phyloP scores from a whole-genome alignment of 2,797 vertebrate genomes.

The Falco biarmicus region DNA sequence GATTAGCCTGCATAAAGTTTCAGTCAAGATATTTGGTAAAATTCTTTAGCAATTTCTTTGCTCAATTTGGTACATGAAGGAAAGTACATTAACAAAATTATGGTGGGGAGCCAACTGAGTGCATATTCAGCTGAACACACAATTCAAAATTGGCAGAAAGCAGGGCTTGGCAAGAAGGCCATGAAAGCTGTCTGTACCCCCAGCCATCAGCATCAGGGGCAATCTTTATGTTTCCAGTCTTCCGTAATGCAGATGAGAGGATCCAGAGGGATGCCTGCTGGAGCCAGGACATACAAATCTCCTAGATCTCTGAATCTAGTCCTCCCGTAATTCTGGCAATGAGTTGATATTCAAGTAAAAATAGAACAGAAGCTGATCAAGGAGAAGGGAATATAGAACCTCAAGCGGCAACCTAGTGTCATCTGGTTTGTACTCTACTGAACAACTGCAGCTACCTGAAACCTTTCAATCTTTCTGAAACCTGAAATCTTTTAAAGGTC shows the following conservation, averaged over 20 bases:
- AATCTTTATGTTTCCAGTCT: not conserved
- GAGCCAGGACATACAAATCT: not conserved
- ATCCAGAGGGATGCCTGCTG: not conserved
- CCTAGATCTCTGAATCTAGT: not conserved
- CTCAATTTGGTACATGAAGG: not conserved
- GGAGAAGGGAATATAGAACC: not conserved
- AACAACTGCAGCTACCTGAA: not conserved
- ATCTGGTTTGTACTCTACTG: not conserved
- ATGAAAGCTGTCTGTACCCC: not conserved
- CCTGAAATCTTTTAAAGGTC: not conserved
- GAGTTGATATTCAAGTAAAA: slow-evolving; percentile 61
- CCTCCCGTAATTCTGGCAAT: not conserved
- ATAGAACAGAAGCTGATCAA: not conserved
- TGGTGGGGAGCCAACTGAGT: not conserved
- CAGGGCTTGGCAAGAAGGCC: not conserved
- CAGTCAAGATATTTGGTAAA: not conserved
- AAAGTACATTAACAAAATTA: not conserved
- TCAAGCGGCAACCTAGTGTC: not conserved
- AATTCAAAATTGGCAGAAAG: not conserved
- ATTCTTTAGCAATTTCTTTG: not conserved
- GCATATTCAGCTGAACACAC: not conserved
- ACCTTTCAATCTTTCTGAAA: not conserved
- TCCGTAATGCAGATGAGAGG: not conserved
- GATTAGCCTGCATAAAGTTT: not conserved
- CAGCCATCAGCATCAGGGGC: not conserved